A percentile compares a stretch with the other conserved stretches of the same genome.
Evolutionary conservation across 2,888 invertebrate species (phyloP).

Genomic region (Unio delphinus): DNA sequence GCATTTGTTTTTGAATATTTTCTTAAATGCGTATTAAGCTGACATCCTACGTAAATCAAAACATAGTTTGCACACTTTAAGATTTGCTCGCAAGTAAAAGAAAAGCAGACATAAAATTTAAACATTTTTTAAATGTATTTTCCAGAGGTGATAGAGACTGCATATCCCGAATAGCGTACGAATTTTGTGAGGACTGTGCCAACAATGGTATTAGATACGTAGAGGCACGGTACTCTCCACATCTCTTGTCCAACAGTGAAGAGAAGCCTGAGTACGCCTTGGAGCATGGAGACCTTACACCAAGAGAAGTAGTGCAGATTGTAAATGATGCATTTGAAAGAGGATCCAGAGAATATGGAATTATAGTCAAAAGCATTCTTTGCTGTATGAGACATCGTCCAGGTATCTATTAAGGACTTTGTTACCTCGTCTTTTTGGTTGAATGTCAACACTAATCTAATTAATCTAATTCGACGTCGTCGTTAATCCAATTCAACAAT

Average conservation of each 20-base stretch:
- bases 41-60: too few relatives aligned
- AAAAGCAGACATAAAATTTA: not conserved
- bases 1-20: too few relatives aligned
- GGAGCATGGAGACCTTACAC: slow-evolving; percentile 49
- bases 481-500: too few relatives aligned
- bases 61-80: too few relatives aligned
- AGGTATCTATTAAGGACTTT: slow-evolving; percentile 46
- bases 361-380: slow-evolving; percentile 73
- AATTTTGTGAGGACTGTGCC: slow-evolving; percentile 75
- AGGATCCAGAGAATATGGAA: slow-evolving; percentile 71
- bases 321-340: slow-evolving; percentile 70
- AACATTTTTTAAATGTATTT: not conserved
- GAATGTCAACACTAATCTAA: too few relatives aligned
- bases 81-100: too few relatives aligned
- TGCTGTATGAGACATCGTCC: slow-evolving; percentile 72
- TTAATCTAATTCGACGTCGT: too few relatives aligned
- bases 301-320: slow-evolving; percentile 70
- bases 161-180: slow-evolving; percentile 74
- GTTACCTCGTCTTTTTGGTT: too few relatives aligned
- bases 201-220: slow-evolving; percentile 73
- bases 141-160: slow-evolving; percentile 72
- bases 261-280: slow-evolving; percentile 36
- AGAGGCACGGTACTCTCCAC: slow-evolving; percentile 75
- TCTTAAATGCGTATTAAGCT: too few relatives aligned
- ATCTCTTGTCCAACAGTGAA: slow-evolving; percentile 65